Conservation (phyloP, 2,888 invertebrate genomes). For the Junonia oenone region DNA sequence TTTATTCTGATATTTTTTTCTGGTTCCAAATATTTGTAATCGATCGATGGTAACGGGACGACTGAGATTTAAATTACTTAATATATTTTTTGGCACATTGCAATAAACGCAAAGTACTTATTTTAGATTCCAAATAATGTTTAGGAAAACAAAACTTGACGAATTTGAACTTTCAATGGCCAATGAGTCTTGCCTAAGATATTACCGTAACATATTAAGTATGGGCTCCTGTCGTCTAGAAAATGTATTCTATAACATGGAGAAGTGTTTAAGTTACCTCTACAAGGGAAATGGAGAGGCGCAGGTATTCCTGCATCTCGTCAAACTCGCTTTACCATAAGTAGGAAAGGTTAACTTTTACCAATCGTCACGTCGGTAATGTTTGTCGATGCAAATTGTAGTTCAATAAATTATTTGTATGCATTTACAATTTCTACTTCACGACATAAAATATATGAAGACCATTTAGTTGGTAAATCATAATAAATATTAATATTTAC, state of each 20-base stretch:
- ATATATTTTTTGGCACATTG: too few species aligned
- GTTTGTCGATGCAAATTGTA: slow-evolving; percentile 5
- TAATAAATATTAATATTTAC: too few species aligned
- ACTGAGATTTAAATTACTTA: too few species aligned
- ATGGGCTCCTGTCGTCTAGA: neutral
- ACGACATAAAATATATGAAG: neutral
- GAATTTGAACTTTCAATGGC: too few species aligned
- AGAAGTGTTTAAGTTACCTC: neutral
- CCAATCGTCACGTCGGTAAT: slow-evolving; percentile 11
- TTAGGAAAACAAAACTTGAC: too few species aligned
- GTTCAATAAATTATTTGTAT: neutral
- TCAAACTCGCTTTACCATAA: slow-evolving; percentile 20
- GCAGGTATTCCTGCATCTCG: slow-evolving; percentile 7
- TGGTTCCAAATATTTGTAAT: too few species aligned
- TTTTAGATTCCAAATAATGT: too few species aligned
- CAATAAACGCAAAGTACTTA: too few species aligned
- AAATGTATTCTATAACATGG: slow-evolving; percentile 7
- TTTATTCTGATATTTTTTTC: too few species aligned
- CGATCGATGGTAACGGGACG: too few species aligned
- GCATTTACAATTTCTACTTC: neutral
- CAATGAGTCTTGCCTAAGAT: neutral
- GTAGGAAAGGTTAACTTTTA: slow-evolving; percentile 28
- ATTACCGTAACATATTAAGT: neutral
- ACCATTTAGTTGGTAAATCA: too few species aligned
- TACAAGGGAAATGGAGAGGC: slow-evolving; percentile 16